A percentile compares a stretch with the other conserved stretches of the same genome.
Evolutionary conservation across 2,113 vertebrate genomes (phyloP).

Genomic region (Oceanodroma tethys): DNA sequence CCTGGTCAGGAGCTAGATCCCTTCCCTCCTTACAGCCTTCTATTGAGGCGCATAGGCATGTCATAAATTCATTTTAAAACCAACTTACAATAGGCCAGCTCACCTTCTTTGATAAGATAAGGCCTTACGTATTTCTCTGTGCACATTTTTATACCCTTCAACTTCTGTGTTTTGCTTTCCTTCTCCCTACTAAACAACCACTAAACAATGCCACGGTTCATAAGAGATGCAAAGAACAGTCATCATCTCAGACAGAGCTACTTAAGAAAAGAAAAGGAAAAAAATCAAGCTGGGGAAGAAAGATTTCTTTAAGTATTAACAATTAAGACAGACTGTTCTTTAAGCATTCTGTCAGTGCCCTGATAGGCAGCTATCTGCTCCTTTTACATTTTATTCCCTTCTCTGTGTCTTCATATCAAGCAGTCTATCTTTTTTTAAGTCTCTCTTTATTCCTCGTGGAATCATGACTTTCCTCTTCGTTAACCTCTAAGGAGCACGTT

Average conservation of each 20-base stretch:
- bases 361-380: background rate
- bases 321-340: background rate
- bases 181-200: background rate
- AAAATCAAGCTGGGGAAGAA: background rate
- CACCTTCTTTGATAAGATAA: background rate
- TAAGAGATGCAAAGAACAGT: background rate
- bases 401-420: background rate
- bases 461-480: background rate
- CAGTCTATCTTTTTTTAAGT: background rate
- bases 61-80: background rate
- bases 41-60: background rate
- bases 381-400: background rate
- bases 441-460: background rate
- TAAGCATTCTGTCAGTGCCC: background rate
- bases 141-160: background rate
- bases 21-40: background rate
- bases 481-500: background rate
- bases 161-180: background rate
- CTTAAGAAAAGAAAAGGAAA: background rate
- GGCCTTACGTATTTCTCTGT: background rate
- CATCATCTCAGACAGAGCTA: background rate
- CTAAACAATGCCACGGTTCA: background rate
- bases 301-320: background rate
- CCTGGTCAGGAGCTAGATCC: background rate
- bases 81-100: background rate